Evolutionary conservation across 1,140 invertebrate genomes (phyloP).

Genomic region (Caenorhabditis remanei): DNA sequence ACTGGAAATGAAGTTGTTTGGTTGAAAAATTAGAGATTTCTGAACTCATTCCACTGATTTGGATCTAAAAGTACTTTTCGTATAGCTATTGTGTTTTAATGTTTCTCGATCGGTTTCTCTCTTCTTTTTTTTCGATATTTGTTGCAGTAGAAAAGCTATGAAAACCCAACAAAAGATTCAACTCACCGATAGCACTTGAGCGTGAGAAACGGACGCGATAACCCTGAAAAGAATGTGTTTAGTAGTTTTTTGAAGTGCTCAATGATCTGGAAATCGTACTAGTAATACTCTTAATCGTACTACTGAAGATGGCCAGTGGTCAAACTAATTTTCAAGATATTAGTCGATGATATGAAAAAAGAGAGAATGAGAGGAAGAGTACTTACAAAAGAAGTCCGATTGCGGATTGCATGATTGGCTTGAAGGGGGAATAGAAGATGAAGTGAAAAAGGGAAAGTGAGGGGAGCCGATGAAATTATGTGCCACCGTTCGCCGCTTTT

Average conservation of each 20-base stretch:
- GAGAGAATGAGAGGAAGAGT: too few species aligned
- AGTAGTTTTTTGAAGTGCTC: background rate
- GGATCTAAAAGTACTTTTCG: background rate
- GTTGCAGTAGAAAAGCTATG: background rate
- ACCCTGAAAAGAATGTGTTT: constrained; percentile 17
- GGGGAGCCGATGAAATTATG: constrained; percentile 3
- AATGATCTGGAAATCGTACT: constrained; percentile 55
- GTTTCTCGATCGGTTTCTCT: background rate
- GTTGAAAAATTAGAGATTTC: background rate
- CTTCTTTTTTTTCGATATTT: background rate
- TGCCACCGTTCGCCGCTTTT: background rate
- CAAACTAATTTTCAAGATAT: constrained; percentile 20
- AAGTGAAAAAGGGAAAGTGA: background rate
- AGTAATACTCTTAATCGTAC: constrained; percentile 3
- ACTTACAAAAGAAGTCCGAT: constrained; percentile 37
- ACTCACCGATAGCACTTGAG: constrained; percentile 47
- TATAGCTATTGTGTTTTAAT: background rate
- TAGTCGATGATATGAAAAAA: constrained; percentile 21
- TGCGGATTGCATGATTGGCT: constrained; percentile 29
- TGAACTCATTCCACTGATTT: too few species aligned
- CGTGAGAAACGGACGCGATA: constrained; percentile 23
- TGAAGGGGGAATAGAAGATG: background rate
- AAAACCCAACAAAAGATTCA: background rate
- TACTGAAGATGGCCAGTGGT: constrained; percentile 31
- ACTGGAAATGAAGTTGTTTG: background rate